Percentiles rank a stretch among this genome's conserved stretches.
phyloP scores from a whole-genome alignment of 2,113 vertebrate species.

The Haemorhous mexicanus region DNA sequence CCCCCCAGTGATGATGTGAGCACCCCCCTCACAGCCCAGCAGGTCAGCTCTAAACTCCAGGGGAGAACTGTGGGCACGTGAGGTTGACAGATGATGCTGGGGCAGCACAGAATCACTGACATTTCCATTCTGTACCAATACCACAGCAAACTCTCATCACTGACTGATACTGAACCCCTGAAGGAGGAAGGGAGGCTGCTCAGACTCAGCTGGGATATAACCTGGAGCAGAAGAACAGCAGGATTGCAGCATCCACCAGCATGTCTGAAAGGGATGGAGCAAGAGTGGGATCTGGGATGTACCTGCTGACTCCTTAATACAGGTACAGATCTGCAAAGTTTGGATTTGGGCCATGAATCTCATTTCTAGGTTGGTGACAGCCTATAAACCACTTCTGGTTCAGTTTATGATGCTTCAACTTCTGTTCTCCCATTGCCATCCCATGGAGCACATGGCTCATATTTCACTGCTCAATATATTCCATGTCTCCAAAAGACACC shows the following conservation, averaged over 20 bases:
- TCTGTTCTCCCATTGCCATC: background rate
- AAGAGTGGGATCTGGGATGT: background rate
- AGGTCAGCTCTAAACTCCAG: background rate
- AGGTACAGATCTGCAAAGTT: background rate
- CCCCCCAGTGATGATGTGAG: background rate
- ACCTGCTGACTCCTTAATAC: background rate
- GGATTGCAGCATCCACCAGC: background rate
- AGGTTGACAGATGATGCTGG: accelerated
- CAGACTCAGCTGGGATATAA: background rate
- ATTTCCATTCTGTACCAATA: accelerated
- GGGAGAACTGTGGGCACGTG: accelerated
- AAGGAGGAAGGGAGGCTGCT: background rate
- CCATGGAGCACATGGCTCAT: background rate
- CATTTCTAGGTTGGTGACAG: background rate
- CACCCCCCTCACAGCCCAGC: background rate
- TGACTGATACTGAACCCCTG: background rate
- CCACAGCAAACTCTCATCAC: background rate
- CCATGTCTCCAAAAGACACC: background rate
- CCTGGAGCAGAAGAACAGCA: background rate
- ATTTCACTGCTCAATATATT: background rate
- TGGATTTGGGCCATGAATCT: background rate
- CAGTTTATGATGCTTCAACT: background rate
- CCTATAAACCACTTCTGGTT: background rate
- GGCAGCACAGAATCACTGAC: background rate
- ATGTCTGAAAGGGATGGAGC: background rate